Conservation (phyloP, 2,113 vertebrate genomes). For the Xiphophorus couchianus region DNA sequence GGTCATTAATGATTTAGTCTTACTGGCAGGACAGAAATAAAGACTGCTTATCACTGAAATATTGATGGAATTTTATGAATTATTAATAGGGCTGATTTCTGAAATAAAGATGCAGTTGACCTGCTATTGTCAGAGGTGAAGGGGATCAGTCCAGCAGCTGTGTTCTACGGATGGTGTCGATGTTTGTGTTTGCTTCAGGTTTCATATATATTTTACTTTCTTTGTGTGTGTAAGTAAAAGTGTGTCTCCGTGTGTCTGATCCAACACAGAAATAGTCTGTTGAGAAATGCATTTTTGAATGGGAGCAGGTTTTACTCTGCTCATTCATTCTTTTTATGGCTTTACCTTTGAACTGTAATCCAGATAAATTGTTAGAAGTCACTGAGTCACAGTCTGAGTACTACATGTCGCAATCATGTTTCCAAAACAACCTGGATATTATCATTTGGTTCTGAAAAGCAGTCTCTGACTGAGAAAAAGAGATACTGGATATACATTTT, state of each 20-base stretch:
- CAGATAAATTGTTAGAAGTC: conserved; percentile 27
- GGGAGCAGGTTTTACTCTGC: conserved; percentile 19
- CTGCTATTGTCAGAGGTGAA: conserved; percentile 66
- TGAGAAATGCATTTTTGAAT: conserved; percentile 33
- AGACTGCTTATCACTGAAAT: conserved; percentile 76
- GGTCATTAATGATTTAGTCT: conserved; percentile 74
- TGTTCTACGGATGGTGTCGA: conserved; percentile 13
- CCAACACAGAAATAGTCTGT: conserved; percentile 17
- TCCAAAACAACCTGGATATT: conserved; percentile 8
- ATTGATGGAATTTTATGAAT: conserved; percentile 69
- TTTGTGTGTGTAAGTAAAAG: conserved; percentile 3
- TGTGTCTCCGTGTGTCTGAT: background rate
- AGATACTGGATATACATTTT: too few relatives aligned
- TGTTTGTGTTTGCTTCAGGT: background rate
- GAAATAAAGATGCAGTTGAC: conserved; percentile 78
- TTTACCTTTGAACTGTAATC: conserved; percentile 49
- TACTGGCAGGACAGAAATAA: conserved; percentile 78
- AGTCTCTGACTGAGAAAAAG: background rate
- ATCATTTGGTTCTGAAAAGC: background rate
- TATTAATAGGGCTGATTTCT: conserved; percentile 71
- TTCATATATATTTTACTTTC: conserved; percentile 1
- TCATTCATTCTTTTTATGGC: conserved; percentile 5
- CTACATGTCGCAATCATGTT: background rate
- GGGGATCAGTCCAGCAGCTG: conserved; percentile 10
- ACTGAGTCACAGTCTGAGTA: conserved; percentile 25